Evolutionary conservation across 2,888 invertebrate genomes (phyloP), one percentile per base, ranked within the genome.

Genomic region (Ennomos erosarius): DNA sequence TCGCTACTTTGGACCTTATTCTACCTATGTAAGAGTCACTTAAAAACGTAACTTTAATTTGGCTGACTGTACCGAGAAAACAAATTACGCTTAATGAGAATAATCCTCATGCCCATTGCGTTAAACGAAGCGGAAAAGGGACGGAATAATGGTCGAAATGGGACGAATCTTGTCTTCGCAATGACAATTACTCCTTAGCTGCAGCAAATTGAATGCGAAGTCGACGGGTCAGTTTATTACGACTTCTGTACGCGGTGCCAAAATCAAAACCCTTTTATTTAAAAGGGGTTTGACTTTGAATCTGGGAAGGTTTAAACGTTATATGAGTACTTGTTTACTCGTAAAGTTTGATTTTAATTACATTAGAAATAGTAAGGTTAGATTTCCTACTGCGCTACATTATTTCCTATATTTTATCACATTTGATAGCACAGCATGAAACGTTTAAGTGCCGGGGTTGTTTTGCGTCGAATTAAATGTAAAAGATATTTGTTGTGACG

Each of bases 61-160:
- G 34, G 50, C 55, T 55, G 59, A 60, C 59, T 55, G 55, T 55
- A 68, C 64, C 59, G 56, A 65, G 69, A 75, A 73, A 78, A 76
- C 75, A 77, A 81, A 79, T 78, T 75, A 75, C 69, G 65, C 55
- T 69, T 76, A 79, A 81, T 78, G 78, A 78, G 75, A 70, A 73
- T 75, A 77, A 81, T 81, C 71, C 71, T 64, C 61, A 65, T 62
- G 66, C 68, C 70, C 73, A 74, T 76, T 64, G 67, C 67, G 71
- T 59, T 68, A 68, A 82, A 81, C 78, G 76, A 76, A 74, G 68
- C 70, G 74, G 76, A 77, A 79, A 78, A 59, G 70, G 70, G 76
- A 72, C 69, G 62, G 65, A 65, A 70, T 70, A 71, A 73, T 68
- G 64, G 62, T 62, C 55, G 59, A 65, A 68, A 69, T 64, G 71